These are phyloP conservation scores for Araneus ventricosus DNA, from an alignment of 1,140 invertebrate species.

Conservation along the genomic window DNA sequence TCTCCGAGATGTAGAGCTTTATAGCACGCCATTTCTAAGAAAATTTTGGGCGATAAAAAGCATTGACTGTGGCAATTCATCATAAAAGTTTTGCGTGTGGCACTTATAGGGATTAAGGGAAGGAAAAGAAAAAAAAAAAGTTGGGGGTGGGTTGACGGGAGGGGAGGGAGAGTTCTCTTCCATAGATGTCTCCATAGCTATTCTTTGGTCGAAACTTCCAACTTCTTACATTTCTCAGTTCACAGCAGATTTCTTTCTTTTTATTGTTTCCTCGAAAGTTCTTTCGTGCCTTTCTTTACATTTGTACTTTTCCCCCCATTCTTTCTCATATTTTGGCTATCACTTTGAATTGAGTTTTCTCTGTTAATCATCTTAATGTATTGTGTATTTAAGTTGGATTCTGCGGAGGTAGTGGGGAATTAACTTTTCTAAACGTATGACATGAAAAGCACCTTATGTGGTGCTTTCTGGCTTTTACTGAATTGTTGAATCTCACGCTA, in stretches of 20 bases:
- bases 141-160: too few species aligned
- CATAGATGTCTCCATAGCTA: not conserved
- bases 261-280: not conserved
- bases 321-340: not conserved
- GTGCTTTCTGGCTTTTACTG: not conserved
- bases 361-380: too few species aligned
- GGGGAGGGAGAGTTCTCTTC: too few species aligned
- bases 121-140: not conserved
- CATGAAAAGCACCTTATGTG: too few species aligned
- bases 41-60: not conserved
- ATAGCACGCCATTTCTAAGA: not conserved
- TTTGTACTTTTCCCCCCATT: not conserved
- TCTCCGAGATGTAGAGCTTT: not conserved
- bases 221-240: not conserved
- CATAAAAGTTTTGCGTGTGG: conserved; percentile 20
- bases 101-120: not conserved
- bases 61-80: not conserved
- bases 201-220: not conserved
- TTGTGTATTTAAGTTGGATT: too few species aligned
- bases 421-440: too few species aligned
- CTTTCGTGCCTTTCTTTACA: not conserved
- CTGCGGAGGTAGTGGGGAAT: too few species aligned
- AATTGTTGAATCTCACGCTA: not conserved
- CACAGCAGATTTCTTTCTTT: not conserved
- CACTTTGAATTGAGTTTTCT: too few species aligned